Conservation (phyloP, 2,797 vertebrate species). For the Coluber constrictor region DNA sequence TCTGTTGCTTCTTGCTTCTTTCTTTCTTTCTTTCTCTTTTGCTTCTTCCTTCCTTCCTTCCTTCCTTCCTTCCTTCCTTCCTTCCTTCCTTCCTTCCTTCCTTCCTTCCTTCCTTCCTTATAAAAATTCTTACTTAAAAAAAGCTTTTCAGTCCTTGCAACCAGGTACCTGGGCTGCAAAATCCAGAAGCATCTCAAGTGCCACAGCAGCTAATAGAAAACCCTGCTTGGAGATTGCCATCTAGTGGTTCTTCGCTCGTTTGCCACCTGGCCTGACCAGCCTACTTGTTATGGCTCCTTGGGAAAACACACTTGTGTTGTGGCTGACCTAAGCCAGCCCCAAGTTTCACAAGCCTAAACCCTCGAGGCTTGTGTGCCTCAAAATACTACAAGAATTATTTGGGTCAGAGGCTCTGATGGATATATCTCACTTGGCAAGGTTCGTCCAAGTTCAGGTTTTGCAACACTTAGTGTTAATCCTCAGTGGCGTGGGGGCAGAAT, state of each 20-base stretch:
- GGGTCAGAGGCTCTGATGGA: background rate
- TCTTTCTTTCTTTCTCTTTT: too few species aligned
- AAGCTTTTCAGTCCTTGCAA: background rate
- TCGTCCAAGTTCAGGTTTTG: background rate
- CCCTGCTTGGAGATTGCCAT: background rate
- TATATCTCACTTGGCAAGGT: background rate
- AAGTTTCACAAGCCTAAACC: background rate
- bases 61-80: background rate
- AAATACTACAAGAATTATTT: background rate
- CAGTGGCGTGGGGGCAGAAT: background rate
- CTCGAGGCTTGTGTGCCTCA: background rate
- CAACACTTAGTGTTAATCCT: background rate
- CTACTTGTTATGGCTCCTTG: background rate
- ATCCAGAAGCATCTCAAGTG: background rate
- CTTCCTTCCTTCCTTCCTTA: background rate
- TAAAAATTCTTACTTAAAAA: background rate
- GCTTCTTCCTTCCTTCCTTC: background rate
- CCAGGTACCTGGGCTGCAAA: background rate
- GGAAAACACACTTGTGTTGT: background rate
- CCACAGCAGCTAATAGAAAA: background rate
- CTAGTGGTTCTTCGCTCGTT: background rate
- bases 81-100: fast-evolving
- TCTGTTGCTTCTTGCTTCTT: background rate
- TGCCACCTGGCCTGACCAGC: background rate
- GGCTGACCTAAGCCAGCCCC: background rate